phyloP scores from a whole-genome alignment of 2,888 invertebrate species.

The Drosophila paranaensis region DNA sequence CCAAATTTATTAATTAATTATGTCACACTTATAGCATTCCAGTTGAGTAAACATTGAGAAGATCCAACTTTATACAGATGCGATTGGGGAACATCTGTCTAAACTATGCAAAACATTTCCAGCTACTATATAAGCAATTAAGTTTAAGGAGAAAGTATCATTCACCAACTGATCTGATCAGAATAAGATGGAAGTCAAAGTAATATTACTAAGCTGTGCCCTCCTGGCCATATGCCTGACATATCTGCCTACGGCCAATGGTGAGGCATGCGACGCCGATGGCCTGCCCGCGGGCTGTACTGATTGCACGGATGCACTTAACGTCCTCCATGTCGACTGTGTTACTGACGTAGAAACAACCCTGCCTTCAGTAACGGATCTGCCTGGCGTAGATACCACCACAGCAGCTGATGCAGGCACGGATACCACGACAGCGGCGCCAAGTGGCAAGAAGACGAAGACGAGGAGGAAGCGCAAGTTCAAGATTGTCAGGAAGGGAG shows the following conservation, averaged over 20 bases:
- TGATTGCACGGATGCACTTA: neutral
- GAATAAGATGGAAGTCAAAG: constrained; percentile 22
- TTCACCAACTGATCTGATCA: constrained; percentile 1
- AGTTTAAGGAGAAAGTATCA: constrained; percentile 15
- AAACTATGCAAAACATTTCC: neutral
- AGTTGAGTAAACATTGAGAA: neutral
- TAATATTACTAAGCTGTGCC: constrained; percentile 20
- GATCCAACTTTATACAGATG: neutral
- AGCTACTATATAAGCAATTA: constrained; percentile 22
- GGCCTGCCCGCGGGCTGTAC: neutral
- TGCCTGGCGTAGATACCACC: neutral
- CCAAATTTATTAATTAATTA: neutral
- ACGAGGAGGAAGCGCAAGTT: constrained; percentile 3
- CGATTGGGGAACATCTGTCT: neutral
- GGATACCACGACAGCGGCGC: neutral
- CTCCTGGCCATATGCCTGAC: constrained; percentile 26
- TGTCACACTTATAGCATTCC: neutral
- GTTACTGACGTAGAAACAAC: neutral
- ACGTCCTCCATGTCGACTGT: fast-evolving
- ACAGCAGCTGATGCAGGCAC: neutral
- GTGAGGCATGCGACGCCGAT: neutral
- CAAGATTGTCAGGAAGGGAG: neutral
- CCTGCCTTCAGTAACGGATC: too few species aligned
- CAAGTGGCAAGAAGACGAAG: neutral
- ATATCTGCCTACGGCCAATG: constrained; percentile 19